These are phyloP conservation scores for Drosophila meridiana DNA, from an alignment of 2,888 invertebrate species.

Conservation along the genomic window DNA sequence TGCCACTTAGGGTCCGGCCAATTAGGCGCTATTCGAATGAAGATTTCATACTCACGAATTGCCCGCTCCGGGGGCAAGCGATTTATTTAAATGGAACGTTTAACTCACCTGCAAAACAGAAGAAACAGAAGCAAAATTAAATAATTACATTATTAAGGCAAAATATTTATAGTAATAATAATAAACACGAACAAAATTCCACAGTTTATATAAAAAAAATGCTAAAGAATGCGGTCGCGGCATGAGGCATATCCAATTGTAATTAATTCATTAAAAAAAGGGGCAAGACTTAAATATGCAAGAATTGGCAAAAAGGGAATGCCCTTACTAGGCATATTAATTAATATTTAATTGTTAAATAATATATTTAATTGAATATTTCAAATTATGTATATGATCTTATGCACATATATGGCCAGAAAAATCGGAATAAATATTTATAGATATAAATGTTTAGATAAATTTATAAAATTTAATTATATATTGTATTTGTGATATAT, in stretches of 20 bases:
- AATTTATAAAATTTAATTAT: too few relatives aligned
- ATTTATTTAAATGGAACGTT: slow-evolving; percentile 56
- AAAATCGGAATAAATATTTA: too few relatives aligned
- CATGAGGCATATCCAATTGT: slow-evolving; percentile 21
- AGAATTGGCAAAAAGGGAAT: background rate
- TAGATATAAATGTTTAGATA: too few relatives aligned
- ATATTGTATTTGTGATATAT: too few relatives aligned
- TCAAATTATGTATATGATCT: background rate
- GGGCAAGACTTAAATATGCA: background rate
- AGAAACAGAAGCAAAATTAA: slow-evolving; percentile 63
- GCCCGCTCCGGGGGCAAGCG: slow-evolving; percentile 51
- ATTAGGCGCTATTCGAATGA: slow-evolving; percentile 48
- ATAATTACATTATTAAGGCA: slow-evolving; percentile 66
- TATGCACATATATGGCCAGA: background rate
- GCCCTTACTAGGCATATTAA: background rate
- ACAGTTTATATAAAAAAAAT: slow-evolving; percentile 15
- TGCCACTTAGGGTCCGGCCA: slow-evolving; percentile 42
- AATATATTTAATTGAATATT: background rate
- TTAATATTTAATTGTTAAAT: background rate
- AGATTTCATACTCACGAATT: slow-evolving; percentile 68
- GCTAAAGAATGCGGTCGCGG: slow-evolving; percentile 38
- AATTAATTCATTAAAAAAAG: slow-evolving; percentile 44
- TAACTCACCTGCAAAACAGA: slow-evolving; percentile 70
- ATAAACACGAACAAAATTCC: slow-evolving; percentile 26
- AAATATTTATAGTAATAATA: slow-evolving; percentile 29